Conservation (phyloP, 2,888 invertebrate genomes). For the Leptinotarsa peninsularis region DNA sequence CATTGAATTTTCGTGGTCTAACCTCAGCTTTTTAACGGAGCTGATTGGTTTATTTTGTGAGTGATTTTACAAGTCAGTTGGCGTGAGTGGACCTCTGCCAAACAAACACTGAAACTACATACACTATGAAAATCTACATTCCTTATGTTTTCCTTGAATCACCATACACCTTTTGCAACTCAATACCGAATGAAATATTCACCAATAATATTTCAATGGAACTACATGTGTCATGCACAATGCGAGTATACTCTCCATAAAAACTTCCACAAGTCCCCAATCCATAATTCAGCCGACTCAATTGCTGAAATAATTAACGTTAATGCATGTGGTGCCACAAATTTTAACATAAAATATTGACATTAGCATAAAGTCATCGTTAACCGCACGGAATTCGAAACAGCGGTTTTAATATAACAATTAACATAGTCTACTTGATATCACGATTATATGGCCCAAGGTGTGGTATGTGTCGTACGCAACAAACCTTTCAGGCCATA, state of each 20-base stretch:
- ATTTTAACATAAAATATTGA: conserved; percentile 48
- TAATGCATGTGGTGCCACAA: conserved; percentile 40
- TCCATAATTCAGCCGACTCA: conserved; percentile 27
- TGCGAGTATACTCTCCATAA: not conserved
- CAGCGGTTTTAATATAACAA: conserved; percentile 49
- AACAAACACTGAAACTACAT: too few relatives aligned
- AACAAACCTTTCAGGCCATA: not conserved
- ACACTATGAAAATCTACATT: too few relatives aligned
- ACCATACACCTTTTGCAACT: too few relatives aligned
- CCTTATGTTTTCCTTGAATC: too few relatives aligned
- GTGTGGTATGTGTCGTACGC: conserved; percentile 17
- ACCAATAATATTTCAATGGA: not conserved
- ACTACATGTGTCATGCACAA: not conserved
- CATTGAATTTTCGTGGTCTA: too few relatives aligned
- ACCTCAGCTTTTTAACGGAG: too few relatives aligned
- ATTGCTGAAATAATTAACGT: conserved; percentile 39
- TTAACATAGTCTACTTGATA: conserved; percentile 43
- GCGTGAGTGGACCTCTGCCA: too few relatives aligned
- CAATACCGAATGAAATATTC: not conserved
- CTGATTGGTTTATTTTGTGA: too few relatives aligned
- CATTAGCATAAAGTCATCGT: conserved; percentile 55
- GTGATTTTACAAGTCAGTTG: too few relatives aligned
- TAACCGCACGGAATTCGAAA: conserved; percentile 53
- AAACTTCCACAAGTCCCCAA: conserved; percentile 12
- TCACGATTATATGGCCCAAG: conserved; percentile 17